Conservation (phyloP, 1,140 invertebrate genomes). For the Prorops nasuta region DNA sequence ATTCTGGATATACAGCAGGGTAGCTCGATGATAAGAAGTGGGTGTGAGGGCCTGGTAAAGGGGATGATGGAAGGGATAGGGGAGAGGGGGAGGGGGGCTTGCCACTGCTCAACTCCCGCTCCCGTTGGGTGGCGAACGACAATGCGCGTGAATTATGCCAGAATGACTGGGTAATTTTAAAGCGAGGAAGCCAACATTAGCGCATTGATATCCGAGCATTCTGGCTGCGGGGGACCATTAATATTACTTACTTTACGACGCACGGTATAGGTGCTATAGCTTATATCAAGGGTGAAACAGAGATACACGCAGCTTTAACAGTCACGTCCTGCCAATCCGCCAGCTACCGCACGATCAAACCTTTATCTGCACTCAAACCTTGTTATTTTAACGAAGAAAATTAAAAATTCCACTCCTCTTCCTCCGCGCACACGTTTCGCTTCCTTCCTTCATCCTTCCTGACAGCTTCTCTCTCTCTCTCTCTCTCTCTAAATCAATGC, state of each 20-base stretch:
- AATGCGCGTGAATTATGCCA: constrained; percentile 55
- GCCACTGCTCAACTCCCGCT: no score
- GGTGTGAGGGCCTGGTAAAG: constrained; percentile 12
- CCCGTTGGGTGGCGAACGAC: constrained; percentile 36
- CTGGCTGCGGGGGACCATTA: constrained; percentile 45
- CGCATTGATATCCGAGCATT: constrained; percentile 52
- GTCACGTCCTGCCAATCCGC: no score
- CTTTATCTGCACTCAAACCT: no score
- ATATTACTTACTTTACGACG: constrained; percentile 53
- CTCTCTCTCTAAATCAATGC: constrained; percentile 1
- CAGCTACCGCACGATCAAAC: no score
- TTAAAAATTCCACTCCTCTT: no score
- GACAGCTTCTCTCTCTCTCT: constrained; percentile 16
- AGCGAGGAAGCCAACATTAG: constrained; percentile 55
- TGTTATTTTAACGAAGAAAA: no score
- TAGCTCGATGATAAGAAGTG: background rate
- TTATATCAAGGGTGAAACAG: no score
- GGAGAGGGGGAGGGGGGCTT: no score
- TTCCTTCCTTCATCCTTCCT: constrained; percentile 1
- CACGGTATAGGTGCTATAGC: no score
- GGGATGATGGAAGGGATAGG: constrained; percentile 9
- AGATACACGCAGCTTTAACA: no score
- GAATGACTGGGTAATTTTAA: constrained; percentile 57
- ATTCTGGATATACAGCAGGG: no score
- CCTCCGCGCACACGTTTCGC: constrained; percentile 8